Evolutionary conservation across 2,888 invertebrate species (phyloP).

Genomic region (Chrysodeixis includens): DNA sequence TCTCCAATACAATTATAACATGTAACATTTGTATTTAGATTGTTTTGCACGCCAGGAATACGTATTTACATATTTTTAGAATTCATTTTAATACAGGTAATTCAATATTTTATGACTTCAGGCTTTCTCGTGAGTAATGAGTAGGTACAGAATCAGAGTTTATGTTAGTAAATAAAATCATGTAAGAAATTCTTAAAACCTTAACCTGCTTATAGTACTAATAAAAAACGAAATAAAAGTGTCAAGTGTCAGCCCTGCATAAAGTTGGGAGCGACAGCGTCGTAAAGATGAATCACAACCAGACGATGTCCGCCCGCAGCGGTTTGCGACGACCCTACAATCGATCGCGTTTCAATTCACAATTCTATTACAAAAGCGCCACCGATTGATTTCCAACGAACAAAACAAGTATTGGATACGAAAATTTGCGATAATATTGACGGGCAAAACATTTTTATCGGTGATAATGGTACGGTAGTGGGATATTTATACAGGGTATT

Average conservation of each 20-base stretch:
- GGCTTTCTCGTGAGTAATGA: not conserved
- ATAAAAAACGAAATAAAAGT: constrained; percentile 56
- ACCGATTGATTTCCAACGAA: constrained; percentile 63
- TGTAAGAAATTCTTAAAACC: constrained; percentile 42
- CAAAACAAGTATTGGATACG: constrained; percentile 60
- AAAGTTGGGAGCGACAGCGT: constrained; percentile 45
- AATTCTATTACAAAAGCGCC: constrained; percentile 69
- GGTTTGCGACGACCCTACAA: constrained; percentile 55
- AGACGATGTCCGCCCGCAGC: constrained; percentile 62
- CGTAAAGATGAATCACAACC: constrained; percentile 68
- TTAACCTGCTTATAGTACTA: constrained; percentile 50
- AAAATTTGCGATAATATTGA: constrained; percentile 68
- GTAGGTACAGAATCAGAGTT: constrained; percentile 27
- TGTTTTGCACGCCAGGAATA: not conserved
- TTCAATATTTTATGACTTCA: not conserved
- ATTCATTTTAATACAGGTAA: too few species aligned
- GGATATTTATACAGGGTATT: constrained; percentile 62
- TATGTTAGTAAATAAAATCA: constrained; percentile 41
- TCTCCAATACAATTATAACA: not conserved
- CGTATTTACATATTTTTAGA: not conserved
- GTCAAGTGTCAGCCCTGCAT: constrained; percentile 48
- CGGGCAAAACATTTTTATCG: constrained; percentile 64
- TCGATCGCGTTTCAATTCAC: constrained; percentile 74
- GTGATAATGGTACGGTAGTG: constrained; percentile 61
- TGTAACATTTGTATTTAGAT: not conserved